Conservation (phyloP, 1,140 invertebrate species). For the Agrilus planipennis region DNA sequence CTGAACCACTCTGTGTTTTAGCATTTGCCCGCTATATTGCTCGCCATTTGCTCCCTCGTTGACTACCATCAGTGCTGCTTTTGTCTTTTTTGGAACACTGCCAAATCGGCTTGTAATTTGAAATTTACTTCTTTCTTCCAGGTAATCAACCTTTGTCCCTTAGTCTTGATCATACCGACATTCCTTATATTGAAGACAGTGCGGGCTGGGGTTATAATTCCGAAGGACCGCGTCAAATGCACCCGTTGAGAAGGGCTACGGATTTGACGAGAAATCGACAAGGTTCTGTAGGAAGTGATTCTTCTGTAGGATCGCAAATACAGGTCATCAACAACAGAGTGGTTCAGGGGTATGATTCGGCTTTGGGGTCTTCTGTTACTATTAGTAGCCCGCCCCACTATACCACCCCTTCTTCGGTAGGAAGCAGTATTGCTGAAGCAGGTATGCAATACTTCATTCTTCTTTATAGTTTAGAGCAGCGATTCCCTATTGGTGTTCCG, state of each 20-base stretch:
- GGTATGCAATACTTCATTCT: too few relatives aligned
- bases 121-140: too few relatives aligned
- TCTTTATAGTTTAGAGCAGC: too few relatives aligned
- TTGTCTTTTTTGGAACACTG: too few relatives aligned
- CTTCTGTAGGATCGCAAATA: conserved; percentile 31
- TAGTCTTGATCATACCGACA: conserved; percentile 51
- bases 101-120: too few relatives aligned
- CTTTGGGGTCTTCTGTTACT: conserved; percentile 47
- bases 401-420: conserved; percentile 29
- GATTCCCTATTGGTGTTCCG: too few relatives aligned
- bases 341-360: conserved; percentile 39
- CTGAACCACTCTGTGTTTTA: too few relatives aligned
- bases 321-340: conserved; percentile 37
- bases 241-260: conserved; percentile 1
- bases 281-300: conserved; percentile 37
- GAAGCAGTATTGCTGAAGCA: conserved; percentile 31
- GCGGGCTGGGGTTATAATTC: conserved; percentile 10
- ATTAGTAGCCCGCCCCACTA: conserved; percentile 37
- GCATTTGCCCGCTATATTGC: too few relatives aligned
- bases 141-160: conserved; percentile 20
- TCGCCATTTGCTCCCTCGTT: too few relatives aligned
- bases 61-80: too few relatives aligned
- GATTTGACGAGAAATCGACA: conserved; percentile 23
- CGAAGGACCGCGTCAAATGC: conserved; percentile 23
- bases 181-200: conserved; percentile 58